A percentile compares a stretch with the other conserved stretches of the same genome.
Conservation (phyloP, 1,140 invertebrate species). For the Oscheius sp. region DNA sequence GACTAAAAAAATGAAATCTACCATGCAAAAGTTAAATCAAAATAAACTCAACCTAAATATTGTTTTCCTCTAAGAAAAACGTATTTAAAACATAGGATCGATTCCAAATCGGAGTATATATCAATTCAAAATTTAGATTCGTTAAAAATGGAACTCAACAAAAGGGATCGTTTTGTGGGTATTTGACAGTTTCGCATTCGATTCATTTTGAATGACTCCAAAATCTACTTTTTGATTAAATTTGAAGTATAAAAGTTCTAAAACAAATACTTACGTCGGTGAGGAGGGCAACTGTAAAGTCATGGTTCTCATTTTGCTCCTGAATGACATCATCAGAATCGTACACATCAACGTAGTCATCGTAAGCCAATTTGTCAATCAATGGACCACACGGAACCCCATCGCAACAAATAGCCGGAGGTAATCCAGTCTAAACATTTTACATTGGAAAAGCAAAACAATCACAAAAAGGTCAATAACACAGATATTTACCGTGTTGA, state of each 20-base stretch:
- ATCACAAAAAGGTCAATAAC: neutral
- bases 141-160: too few species aligned
- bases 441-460: neutral
- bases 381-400: neutral
- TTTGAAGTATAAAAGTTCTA: constrained; percentile 2
- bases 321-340: constrained; percentile 16
- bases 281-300: constrained; percentile 19
- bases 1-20: too few species aligned
- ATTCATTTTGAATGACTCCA: neutral
- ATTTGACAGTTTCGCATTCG: neutral
- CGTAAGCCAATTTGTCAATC: constrained; percentile 11
- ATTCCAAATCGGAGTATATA: too few species aligned
- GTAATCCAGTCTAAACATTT: too few species aligned
- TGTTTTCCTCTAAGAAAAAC: too few species aligned
- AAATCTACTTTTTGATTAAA: neutral
- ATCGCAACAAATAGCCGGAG: constrained; percentile 3
- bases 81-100: too few species aligned
- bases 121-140: too few species aligned
- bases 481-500: constrained; percentile 6
- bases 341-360: constrained; percentile 16
- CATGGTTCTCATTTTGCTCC: neutral
- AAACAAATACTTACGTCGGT: constrained; percentile 19
- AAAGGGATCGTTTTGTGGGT: constrained; percentile 3
- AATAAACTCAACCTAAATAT: too few species aligned
- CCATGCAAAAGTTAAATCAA: too few species aligned